Evolutionary conservation across 2,113 vertebrate species (phyloP), one percentile per base, ranked within the genome.

Genomic region (Colistium nudipinnis): DNA sequence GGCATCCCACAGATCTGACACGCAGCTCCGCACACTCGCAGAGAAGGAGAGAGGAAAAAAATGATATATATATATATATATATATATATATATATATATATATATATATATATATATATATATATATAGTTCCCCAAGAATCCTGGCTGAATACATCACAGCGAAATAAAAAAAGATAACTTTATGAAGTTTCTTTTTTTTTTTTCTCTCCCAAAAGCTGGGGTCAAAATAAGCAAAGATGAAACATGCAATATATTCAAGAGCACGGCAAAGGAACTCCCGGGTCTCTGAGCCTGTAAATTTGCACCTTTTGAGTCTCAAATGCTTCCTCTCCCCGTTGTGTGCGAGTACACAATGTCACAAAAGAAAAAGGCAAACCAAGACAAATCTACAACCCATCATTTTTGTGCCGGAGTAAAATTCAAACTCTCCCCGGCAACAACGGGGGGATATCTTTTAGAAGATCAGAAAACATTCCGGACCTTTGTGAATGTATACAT

Each of bases 1-100:
- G 92, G 90, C 90, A 92, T 91, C 88, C 87, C 90, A 79, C 88
- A 94, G 83, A 92, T 92, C 90, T 92, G 85, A 92, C 89, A 88
- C 76, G 54, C 84, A 83, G 80, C 86, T 81, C 78, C 52, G 72
- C 84, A 77, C 45, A 63, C 80, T 82, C 79, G 55, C 66, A 72
- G 59, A 71, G 75, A 78, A 77, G 66, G 71, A 55, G 76, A 76
- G 70, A 59, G 76, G 78, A 79, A 82, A 35, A 67, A 63, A 80
- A 67, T n/a, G n/a, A n/a, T n/a, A n/a, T n/a, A n/a, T n/a, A n/a
- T n/a, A n/a, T n/a, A n/a, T n/a, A n/a, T n/a, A n/a, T n/a, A n/a
- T n/a, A n/a, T n/a, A n/a, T n/a, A n/a, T n/a, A n/a, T n/a, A n/a
- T n/a, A n/a, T n/a, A n/a, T n/a, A n/a, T n/a, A n/a, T n/a, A n/a